Base-by-base conservation (phyloP, 92 coral and sea anemone species). In the Epizoanthus scotinus region DNA sequence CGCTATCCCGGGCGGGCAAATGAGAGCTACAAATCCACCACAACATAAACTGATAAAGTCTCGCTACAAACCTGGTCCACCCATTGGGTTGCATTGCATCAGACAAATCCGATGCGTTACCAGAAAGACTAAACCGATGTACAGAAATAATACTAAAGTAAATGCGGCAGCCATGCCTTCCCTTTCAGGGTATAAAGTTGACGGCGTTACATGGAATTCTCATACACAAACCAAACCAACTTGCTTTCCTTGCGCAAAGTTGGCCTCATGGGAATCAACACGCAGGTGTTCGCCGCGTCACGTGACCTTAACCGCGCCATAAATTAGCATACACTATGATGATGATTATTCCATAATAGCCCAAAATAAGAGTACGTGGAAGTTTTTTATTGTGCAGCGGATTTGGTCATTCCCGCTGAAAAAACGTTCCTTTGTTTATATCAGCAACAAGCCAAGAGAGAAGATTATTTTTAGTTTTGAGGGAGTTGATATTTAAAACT, bases 51-150 rank as follows among this genome's bases (percentile, higher is more conserved):
- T n/a, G n/a, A n/a, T n/a, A 64, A 56, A 85, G 83, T 65, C 44
- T 86, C 79, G 71, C 63, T 77, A 90, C 97, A 85, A 79, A 92
- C 97, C 97, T 85, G 92, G 92, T 82, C 97, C 93, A 56, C 94
- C 86, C 97, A 92, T 85, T 60, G 97, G 97, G 84, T 92, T 92
- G 90, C 97, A 92, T 70, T 92, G 97, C 97, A 92, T 92, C 92
- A 92, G 84, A 90, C 92, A 92, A 87, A 92, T 92, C 86, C 97
- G 89, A 92, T 90, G 94, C 79, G 91, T 92, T 42, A 90, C 90
- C 81, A 82, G 86, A 90, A 92, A 92, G 57, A 90, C 97, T 89
- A 92, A 84, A 87, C 67, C 77, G 67, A 88, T 90, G 77, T 92
- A 92, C 31, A 91, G 77, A 90, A 90, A 92, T 90, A 90, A 92